Base-by-base conservation (phyloP, 2,888 invertebrate species). In the Harpalus rufipes region DNA sequence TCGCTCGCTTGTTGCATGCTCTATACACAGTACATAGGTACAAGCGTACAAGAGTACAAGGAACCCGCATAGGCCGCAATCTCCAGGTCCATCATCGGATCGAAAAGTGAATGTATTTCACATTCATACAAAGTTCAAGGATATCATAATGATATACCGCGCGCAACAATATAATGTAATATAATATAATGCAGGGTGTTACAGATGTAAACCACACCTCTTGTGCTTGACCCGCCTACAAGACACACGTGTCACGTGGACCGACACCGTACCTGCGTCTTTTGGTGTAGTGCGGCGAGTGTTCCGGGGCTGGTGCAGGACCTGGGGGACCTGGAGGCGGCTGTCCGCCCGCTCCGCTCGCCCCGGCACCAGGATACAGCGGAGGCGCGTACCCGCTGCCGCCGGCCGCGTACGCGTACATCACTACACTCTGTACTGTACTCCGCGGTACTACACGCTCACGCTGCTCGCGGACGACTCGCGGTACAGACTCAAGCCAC, bases 351-450 rank as follows among this genome's bases (percentile, higher is more conserved):
- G 32, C 41, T 12, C 44, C 44, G 16, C 59, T 41, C 39, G 41
- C 74, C 74, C 25, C 14, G 6, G 32, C 78, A 21, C 56, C 61
- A 32, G 80, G 80, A 25, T 76, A 78, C 41, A 76, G 91, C 87
- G 91, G 91, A 87, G 91, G 90, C 88, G 91, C 91, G 87, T 91
- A 91, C 88, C 90, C 91, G 89, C 91, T 91, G 41, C 86, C 87
- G 81, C 86, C 86, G 80, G 87, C 87, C 86, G 91, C 91, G 88
- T 91, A 92, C 87, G 92, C 90, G 90, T 92, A 92, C 92, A 92
- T 92, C 58, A 78, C 58, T 51, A 78, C 76, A 56, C 76, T 21
- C 44, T 51, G 10, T 7, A 72, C 14, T 65, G 44, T 14, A 72
- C 14, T 65, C 12, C 18, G 25, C 18, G 59, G 59, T 59, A 63